Base-by-base conservation (phyloP, 92 coral and sea anemone species). In the Parazoanthus swiftii region DNA sequence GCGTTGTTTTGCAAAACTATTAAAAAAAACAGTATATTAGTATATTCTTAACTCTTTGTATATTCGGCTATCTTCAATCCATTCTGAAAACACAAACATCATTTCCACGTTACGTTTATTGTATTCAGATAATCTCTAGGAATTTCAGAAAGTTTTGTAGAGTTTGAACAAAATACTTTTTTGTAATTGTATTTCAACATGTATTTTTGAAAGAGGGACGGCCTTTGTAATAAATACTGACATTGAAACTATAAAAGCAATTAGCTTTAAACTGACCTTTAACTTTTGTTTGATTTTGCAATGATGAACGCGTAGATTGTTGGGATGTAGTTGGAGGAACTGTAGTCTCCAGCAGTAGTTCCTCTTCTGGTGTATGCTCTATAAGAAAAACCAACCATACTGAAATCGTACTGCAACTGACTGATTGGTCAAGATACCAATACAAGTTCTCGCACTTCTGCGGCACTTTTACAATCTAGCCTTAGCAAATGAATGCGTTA, bases 311-410 rank as follows among this genome's bases (percentile, higher is more conserved):
- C 9, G 50, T 84, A 0, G 79, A 37, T 26, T 29, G 65, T 21
- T 46, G 78, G 14, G 79, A 29, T 15, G 67, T 1, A 43, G 65
- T 48, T 13, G 87, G 77, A 46, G 78, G 18, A 37, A 8, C 6
- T 33, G 65, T 73, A 10, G 87, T 16, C 25, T 0, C 15, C 43
- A 83, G 56, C 39, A 70, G 5, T 44, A 37, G 29, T 46, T 84
- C 39, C 18, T 84, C 87, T 70, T 70, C 78, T 16, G 46, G 29
- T 43, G 78, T 43, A 23, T 84, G 87, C 65, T 84, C 87, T 84
- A 67, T 68, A 43, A 83, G 18, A 46, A 73, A 72, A 43, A 14
- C 3, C 29, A 14, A 46, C 23, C 66, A 26, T 33, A 68, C 26
- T n/a, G 74, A 11, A 72, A 20, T 13, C 38, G 33, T 26, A 7